Evolutionary conservation across 2,888 invertebrate genomes (phyloP), one percentile per base, ranked within the genome.

Genomic region (Pterostichus madidus): DNA sequence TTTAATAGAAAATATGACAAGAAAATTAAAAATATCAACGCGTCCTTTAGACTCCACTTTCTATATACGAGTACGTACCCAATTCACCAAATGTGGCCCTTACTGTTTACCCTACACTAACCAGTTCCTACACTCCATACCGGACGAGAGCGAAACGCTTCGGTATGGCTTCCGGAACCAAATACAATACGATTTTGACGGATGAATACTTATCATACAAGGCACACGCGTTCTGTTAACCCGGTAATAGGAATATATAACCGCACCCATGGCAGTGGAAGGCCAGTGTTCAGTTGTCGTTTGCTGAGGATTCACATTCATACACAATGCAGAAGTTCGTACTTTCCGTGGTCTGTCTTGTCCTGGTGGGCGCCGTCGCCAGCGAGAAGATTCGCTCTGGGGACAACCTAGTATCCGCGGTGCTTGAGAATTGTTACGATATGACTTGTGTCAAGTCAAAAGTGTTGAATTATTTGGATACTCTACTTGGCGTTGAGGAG

Each of bases 381-480:
- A 90, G 91, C 83, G 91, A 92, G 53, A 91, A 93, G 84, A 92
- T 94, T 86, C 89, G 91, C 86, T 92, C 92, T 85, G 93, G 94
- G 89, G 94, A 94, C 86, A 93, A 94, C 88, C 90, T 96, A 68
- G 92, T 96, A 86, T 92, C 94, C 83, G 92, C 93, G 87, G 94
- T 94, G 87, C 91, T 96, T 86, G 93, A 94, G 90, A 94, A 94
- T 88, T 96, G 96, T 91, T 93, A 93, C 6, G 94, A 95, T 89
- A 92, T 93, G 88, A 91, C 92, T 68, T 96, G 96, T 87, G 92
- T 96, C 86, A 96, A 96, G 90, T 93, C 93, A 89, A 94, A 95
- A 90, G 94, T 96, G 86, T 91, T 96, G 39, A 93, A 92, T 80
- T 96, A 94, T 90, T 91, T 96, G 91, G 95, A 96, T 89, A 93